phyloP scores from a whole-genome alignment of 2,888 invertebrate species.

The Himalopsyche tibetana region DNA sequence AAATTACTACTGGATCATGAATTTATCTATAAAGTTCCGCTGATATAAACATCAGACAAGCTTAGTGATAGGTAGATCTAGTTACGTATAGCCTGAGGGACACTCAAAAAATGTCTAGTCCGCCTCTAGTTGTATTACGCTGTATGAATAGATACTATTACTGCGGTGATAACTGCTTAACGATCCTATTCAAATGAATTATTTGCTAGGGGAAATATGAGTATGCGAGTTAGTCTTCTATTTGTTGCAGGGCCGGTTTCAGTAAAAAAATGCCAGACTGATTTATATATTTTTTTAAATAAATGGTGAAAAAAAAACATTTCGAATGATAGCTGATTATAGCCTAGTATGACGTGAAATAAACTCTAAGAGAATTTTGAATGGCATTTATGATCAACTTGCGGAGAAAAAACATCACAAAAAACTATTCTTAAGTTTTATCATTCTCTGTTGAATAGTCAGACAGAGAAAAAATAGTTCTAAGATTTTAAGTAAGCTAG shows the following conservation, averaged over 20 bases:
- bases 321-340: too few species aligned
- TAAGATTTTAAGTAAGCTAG: too few species aligned
- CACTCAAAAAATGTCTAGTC: slow-evolving; percentile 42
- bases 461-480: too few species aligned
- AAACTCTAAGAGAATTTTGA: too few species aligned
- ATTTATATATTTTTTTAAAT: too few species aligned
- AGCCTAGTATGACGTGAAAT: too few species aligned
- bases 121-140: background rate
- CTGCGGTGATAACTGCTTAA: slow-evolving; percentile 63
- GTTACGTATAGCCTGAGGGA: slow-evolving; percentile 12
- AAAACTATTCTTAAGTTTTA: too few species aligned
- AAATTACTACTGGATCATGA: slow-evolving; percentile 28
- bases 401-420: too few species aligned
- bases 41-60: slow-evolving; percentile 31
- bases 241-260: background rate
- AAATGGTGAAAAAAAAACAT: too few species aligned
- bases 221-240: slow-evolving; percentile 9
- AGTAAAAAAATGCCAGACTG: too few species aligned
- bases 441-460: too few species aligned
- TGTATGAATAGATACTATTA: slow-evolving; percentile 11
- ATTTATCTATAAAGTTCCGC: slow-evolving; percentile 32
- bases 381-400: too few species aligned
- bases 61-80: slow-evolving; percentile 16
- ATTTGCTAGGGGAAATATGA: slow-evolving; percentile 59
- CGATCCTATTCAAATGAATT: slow-evolving; percentile 65